Conservation (phyloP, 1,140 invertebrate genomes). For the Acromyrmex echinatior region DNA sequence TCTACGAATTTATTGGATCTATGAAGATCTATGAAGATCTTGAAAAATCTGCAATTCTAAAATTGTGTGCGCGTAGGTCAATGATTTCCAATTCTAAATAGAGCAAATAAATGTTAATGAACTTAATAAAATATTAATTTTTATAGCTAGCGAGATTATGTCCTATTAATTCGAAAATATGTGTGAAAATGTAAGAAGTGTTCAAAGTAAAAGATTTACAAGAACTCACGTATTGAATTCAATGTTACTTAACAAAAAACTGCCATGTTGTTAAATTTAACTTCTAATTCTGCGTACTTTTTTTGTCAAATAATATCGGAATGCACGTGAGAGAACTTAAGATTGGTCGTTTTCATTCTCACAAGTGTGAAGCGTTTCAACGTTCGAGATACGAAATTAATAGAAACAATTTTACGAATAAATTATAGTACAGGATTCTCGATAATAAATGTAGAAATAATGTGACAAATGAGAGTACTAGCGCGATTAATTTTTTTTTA, state of each 20-base stretch:
- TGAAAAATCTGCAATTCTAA: conserved; percentile 21
- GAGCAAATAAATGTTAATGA: conserved; percentile 15
- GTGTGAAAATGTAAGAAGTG: background rate
- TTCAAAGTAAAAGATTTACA: background rate
- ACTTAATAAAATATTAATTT: conserved; percentile 5
- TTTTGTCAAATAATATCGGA: background rate
- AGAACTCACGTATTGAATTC: background rate
- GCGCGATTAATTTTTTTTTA: too few species aligned
- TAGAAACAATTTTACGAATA: too few species aligned
- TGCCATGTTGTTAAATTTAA: background rate
- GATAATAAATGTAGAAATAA: too few species aligned
- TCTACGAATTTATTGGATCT: background rate
- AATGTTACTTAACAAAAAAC: background rate
- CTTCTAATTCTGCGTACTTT: background rate
- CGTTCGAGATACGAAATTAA: conserved; percentile 23
- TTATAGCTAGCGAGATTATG: conserved; percentile 5
- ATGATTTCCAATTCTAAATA: conserved; percentile 2
- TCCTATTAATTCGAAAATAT: background rate
- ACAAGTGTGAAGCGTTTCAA: background rate
- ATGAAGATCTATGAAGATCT: background rate
- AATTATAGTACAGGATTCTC: too few species aligned
- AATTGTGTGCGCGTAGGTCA: background rate
- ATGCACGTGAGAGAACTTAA: background rate
- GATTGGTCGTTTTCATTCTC: background rate
- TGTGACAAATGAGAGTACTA: too few species aligned